These are phyloP conservation scores for Cottus gobio DNA, from an alignment of 2,113 vertebrate species.

Conservation along the genomic window DNA sequence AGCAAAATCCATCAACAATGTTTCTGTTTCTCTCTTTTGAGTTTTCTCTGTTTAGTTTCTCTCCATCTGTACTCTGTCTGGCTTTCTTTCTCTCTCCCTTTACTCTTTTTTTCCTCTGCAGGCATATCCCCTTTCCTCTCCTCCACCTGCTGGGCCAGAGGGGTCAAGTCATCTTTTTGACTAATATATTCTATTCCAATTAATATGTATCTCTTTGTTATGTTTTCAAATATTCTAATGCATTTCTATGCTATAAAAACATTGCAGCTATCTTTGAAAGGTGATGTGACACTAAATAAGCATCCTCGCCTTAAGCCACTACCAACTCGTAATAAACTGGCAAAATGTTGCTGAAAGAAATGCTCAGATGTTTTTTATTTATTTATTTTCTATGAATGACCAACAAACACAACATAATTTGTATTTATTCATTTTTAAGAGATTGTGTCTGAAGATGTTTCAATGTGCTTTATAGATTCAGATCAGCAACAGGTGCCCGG, in stretches of 20 bases:
- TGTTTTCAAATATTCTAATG: neutral
- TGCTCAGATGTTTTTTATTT: neutral
- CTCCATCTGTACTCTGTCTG: neutral
- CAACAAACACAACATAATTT: neutral
- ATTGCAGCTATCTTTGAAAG: neutral
- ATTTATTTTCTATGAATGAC: neutral
- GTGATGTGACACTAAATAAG: neutral
- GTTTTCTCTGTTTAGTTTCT: constrained; percentile 1
- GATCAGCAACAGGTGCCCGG: neutral
- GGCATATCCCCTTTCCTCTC: neutral
- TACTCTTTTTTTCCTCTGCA: neutral
- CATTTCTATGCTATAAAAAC: neutral
- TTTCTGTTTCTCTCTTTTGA: neutral
- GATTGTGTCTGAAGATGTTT: neutral
- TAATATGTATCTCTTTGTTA: neutral
- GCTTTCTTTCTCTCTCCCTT: neutral
- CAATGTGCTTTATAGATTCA: neutral
- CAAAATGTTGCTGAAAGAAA: neutral
- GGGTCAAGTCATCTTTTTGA: neutral
- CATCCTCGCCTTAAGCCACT: neutral
- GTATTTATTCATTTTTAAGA: no score
- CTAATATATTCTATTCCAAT: neutral
- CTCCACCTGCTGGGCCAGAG: neutral
- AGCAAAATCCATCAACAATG: neutral
- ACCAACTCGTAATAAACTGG: neutral